phyloP scores from a whole-genome alignment of 2,888 invertebrate genomes.

The Meiosimyza platycephala region DNA sequence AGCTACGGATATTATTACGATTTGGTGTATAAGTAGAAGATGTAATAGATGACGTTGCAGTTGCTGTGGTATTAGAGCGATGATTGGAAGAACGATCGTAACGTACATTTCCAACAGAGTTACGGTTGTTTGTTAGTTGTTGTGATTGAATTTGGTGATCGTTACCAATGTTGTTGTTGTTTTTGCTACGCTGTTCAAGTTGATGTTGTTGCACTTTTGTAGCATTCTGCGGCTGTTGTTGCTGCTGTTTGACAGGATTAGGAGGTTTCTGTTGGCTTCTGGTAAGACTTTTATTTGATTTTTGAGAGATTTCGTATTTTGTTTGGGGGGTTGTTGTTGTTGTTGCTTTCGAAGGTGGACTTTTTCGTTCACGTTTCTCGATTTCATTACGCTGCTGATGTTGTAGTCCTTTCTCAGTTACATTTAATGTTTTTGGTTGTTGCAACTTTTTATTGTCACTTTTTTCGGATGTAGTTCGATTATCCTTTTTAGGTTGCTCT shows the following conservation, averaged over 20 bases:
- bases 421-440: neutral
- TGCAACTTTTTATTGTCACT: conserved; percentile 29
- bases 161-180: conserved; percentile 40
- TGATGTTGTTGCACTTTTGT: conserved; percentile 37
- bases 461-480: neutral
- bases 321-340: conserved; percentile 8
- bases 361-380: conserved; percentile 12
- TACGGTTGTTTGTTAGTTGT: conserved; percentile 31
- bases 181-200: conserved; percentile 35
- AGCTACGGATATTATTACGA: conserved; percentile 40
- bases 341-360: neutral
- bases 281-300: neutral
- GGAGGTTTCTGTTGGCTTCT: conserved; percentile 4
- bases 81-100: conserved; percentile 21
- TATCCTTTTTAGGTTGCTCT: conserved; percentile 16
- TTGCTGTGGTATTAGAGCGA: neutral
- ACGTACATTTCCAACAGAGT: conserved; percentile 23
- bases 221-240: conserved; percentile 19
- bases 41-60: neutral
- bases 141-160: conserved; percentile 2
- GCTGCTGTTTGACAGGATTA: neutral
- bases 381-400: conserved; percentile 26
- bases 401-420: conserved; percentile 18
- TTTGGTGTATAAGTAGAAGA: conserved; percentile 29
- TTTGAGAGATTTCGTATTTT: neutral